Percentiles rank a stretch among this genome's conserved stretches.
Conservation (phyloP, 1,140 invertebrate species). For the Arion vulgaris region DNA sequence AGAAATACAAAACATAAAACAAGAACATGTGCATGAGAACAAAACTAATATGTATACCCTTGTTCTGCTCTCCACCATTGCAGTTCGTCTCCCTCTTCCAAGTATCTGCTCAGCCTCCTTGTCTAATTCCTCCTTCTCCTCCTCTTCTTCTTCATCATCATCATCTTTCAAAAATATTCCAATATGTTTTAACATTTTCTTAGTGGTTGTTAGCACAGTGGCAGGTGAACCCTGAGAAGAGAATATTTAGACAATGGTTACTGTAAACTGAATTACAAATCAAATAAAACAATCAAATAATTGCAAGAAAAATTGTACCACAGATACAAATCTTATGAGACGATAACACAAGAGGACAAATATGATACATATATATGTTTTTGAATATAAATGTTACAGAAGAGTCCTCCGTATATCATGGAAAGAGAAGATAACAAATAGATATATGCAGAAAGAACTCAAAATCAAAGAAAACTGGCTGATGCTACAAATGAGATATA, state of each 20-base stretch:
- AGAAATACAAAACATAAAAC: too few species aligned
- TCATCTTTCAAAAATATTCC: conserved; percentile 91
- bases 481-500: too few species aligned
- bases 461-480: too few species aligned
- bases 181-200: conserved; percentile 94
- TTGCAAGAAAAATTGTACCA: too few species aligned
- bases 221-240: conserved; percentile 82
- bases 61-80: conserved; percentile 95
- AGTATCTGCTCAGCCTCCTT: conserved; percentile 82
- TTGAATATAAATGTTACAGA: too few species aligned
- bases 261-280: neutral
- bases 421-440: too few species aligned
- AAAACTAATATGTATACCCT: conserved; percentile 75
- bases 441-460: too few species aligned
- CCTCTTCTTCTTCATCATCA: conserved; percentile 79
- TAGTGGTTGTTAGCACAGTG: conserved; percentile 89
- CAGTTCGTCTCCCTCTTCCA: conserved; percentile 89
- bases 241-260: too few species aligned
- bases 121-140: conserved; percentile 79
- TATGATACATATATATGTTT: too few species aligned
- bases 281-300: neutral
- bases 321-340: too few species aligned
- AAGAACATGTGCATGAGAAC: neutral
- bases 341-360: too few species aligned
- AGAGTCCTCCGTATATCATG: too few species aligned